Evolutionary conservation across 2,113 vertebrate species (phyloP), one percentile per base, ranked within the genome.

Genomic region (Erythrocercus mccallii): DNA sequence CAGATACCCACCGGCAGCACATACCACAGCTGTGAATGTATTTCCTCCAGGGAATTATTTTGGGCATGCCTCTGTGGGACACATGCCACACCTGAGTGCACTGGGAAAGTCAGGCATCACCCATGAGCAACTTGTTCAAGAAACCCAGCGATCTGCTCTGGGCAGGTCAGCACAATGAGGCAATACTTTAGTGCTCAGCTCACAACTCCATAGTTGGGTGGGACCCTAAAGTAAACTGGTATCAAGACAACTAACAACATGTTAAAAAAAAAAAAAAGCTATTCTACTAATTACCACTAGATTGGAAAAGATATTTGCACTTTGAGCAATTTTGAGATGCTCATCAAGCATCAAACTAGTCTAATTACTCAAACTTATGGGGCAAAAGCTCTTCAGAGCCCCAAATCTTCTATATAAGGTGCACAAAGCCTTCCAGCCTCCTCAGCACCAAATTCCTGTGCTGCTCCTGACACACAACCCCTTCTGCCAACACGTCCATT

Each of bases 91-190:
- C 73, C 68, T 71, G 30, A 50, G 45, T 2, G n/a, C 12, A 9
- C 33, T 1, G 4, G 0, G 8, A 54, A 58, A 88, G 51, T 45
- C 45, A 73, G 23, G 50, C 1, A 1, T 92, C 56, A 70, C 56
- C 23, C 38, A 17, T 0, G 0, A 72, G 60, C 64, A 70, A 14
- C 31, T 0, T 2, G 12, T 38, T 73, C 1, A 11, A 78, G 64
- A 58, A 72, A 65, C 31, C 25, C 21, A 51, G 42, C 79, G 33
- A 35, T 37, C 72, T 80, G 44, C 19, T 48, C 65, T 44, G 20
- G 53, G 70, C 72, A 62, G n/a, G 57, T 60, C 88, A 71, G 53
- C 4, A 9, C 60, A 65, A 15, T 17, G 5, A 25, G 8, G 72
- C 1, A 5, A 18, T 18, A 40, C 30, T 60, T 68, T 0, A 9